A percentile compares a stretch with the other conserved stretches of the same genome.
Conservation (phyloP, 2,888 invertebrate species). For the Lasioglossum malachurum region DNA sequence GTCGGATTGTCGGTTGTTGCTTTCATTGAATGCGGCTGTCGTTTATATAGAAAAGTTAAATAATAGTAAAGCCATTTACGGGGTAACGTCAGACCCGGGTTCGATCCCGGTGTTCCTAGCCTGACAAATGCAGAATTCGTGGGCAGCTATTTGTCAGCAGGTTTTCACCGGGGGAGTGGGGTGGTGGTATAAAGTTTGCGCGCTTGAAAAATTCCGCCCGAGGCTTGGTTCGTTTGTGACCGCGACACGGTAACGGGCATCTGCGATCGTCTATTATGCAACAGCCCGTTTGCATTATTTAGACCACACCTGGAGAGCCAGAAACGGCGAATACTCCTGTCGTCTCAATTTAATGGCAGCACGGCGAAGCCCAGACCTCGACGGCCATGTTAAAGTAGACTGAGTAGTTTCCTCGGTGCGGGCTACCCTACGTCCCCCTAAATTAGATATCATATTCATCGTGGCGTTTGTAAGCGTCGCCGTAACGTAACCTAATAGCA, state of each 20-base stretch:
- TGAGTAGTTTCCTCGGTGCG: slow-evolving; percentile 24
- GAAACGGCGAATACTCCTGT: slow-evolving; percentile 54
- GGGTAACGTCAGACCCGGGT: neutral
- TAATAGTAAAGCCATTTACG: neutral
- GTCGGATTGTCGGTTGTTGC: neutral
- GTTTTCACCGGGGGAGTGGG: neutral
- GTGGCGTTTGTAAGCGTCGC: slow-evolving; percentile 35
- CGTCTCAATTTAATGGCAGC: slow-evolving; percentile 67
- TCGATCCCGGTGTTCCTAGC: neutral
- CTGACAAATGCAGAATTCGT: slow-evolving; percentile 29
- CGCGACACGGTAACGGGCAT: slow-evolving; percentile 55
- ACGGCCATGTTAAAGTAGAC: slow-evolving; percentile 28
- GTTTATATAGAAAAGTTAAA: slow-evolving; percentile 7
- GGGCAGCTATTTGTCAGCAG: slow-evolving; percentile 13
- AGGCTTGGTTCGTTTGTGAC: slow-evolving; percentile 47
- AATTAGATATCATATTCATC: slow-evolving; percentile 62
- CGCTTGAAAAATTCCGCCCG: slow-evolving; percentile 69
- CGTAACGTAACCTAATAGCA: slow-evolving; percentile 42
- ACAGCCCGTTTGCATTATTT: slow-evolving; percentile 75
- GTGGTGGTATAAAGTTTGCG: neutral
- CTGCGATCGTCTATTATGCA: slow-evolving; percentile 75
- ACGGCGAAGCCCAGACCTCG: slow-evolving; percentile 21
- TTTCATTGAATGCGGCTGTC: neutral
- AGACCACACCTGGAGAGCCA: slow-evolving; percentile 71
- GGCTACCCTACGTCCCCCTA: slow-evolving; percentile 22